These are phyloP conservation scores for Pristionchus maxplancki DNA, from an alignment of 2,888 invertebrate species.

Conservation along the genomic window DNA sequence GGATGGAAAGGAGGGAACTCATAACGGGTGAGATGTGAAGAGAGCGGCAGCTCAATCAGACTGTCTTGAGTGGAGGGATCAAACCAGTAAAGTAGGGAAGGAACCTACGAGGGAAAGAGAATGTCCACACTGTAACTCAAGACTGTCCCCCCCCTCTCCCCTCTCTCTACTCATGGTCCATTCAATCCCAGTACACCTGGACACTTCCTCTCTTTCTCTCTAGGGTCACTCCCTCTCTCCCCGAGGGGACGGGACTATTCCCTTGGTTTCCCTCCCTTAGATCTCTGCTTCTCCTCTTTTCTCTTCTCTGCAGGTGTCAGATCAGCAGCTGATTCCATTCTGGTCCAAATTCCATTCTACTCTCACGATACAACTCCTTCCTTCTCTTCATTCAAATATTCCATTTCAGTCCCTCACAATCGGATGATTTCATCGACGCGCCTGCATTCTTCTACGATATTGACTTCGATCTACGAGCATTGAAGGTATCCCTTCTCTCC, in stretches of 20 bases:
- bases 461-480: constrained; percentile 67
- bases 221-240: not conserved
- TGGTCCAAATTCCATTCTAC: not conserved
- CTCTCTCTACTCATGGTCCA: constrained; percentile 10
- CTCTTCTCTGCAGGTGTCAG: not conserved
- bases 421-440: constrained; percentile 63
- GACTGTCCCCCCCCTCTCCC: not conserved
- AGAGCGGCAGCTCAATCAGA: not conserved
- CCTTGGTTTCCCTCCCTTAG: not conserved
- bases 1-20: not conserved
- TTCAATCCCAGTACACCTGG: constrained; percentile 27
- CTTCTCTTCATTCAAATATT: not conserved
- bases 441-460: constrained; percentile 74
- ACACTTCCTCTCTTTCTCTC: not conserved
- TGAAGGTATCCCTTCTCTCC: constrained; percentile 57
- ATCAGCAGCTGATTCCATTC: constrained; percentile 37
- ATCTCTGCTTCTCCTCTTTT: not conserved
- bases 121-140: constrained; percentile 43
- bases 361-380: not conserved
- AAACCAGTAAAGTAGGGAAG: constrained; percentile 37
- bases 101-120: not conserved
- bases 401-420: not conserved
- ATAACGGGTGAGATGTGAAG: constrained; percentile 38
- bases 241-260: not conserved
- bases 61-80: constrained; percentile 33